These are phyloP conservation scores for Macrophya annulata DNA, from an alignment of 2,888 invertebrate species.

Conservation along the genomic window DNA sequence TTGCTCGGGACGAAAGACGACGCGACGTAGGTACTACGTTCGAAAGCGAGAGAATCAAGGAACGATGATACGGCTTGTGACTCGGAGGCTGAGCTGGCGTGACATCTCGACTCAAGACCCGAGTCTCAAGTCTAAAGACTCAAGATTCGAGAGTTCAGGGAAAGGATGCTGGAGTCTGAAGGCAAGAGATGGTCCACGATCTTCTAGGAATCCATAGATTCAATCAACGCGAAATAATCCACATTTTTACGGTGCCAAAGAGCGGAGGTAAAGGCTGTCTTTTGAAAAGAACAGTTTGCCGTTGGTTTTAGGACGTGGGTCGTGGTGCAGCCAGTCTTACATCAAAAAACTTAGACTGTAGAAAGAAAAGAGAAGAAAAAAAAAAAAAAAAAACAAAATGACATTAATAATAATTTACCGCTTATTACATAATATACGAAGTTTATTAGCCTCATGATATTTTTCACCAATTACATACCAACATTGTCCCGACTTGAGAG, in stretches of 20 bases:
- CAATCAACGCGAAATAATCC: conserved; percentile 57
- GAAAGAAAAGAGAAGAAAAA: no score
- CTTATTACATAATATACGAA: background rate
- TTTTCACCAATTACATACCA: background rate
- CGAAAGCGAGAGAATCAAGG: conserved; percentile 11
- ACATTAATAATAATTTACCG: background rate
- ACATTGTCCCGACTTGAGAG: background rate
- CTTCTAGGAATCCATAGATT: conserved; percentile 55
- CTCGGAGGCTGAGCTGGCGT: conserved; percentile 34
- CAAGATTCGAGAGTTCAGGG: conserved; percentile 18
- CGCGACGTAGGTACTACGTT: background rate
- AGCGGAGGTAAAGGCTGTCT: conserved; percentile 29
- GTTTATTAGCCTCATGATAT: background rate
- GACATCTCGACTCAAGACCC: conserved; percentile 45
- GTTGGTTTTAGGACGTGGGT: background rate
- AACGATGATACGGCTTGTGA: conserved; percentile 32
- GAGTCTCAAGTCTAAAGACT: background rate
- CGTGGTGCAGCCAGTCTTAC: background rate
- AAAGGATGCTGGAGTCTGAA: background rate
- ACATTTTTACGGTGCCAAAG: conserved; percentile 54
- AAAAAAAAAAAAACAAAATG: no score
- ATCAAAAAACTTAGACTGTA: background rate
- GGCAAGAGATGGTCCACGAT: background rate
- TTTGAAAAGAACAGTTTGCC: conserved; percentile 39
- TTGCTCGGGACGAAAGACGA: conserved; percentile 24